Evolutionary conservation across 2,113 vertebrate genomes (phyloP).

Genomic region (Manacus vitellinus): DNA sequence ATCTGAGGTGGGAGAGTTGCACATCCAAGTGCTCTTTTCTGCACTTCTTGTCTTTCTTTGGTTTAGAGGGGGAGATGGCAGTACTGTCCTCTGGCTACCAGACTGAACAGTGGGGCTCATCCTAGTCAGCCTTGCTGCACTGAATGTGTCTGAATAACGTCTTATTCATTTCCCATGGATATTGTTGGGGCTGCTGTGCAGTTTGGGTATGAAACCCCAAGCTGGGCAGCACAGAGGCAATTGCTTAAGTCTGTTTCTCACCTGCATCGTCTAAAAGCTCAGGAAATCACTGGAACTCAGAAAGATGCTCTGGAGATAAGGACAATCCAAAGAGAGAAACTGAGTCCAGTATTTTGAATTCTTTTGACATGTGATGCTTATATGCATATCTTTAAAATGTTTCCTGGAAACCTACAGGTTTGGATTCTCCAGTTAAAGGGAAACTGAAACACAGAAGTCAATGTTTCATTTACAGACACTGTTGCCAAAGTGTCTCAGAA

Average conservation of each 20-base stretch:
- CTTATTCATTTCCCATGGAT: background rate
- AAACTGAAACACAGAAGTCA: background rate
- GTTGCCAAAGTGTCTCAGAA: background rate
- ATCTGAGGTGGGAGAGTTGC: background rate
- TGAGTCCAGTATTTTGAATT: background rate
- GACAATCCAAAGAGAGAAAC: background rate
- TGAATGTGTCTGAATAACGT: background rate
- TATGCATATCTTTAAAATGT: background rate
- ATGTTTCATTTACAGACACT: background rate
- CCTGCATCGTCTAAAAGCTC: background rate
- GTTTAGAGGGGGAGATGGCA: background rate
- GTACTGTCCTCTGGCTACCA: background rate
- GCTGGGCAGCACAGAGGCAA: background rate
- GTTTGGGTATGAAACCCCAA: background rate
- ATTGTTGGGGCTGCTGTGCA: background rate
- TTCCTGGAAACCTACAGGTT: background rate
- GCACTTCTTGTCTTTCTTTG: background rate
- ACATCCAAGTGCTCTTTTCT: background rate
- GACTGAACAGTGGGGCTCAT: background rate
- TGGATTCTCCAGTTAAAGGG: background rate
- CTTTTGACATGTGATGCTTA: background rate
- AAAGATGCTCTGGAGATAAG: background rate
- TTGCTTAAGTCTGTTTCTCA: background rate
- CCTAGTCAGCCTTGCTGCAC: background rate
- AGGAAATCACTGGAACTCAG: fast-evolving